Conservation (phyloP, 2,113 vertebrate genomes). For the Sturnira hondurensis region DNA sequence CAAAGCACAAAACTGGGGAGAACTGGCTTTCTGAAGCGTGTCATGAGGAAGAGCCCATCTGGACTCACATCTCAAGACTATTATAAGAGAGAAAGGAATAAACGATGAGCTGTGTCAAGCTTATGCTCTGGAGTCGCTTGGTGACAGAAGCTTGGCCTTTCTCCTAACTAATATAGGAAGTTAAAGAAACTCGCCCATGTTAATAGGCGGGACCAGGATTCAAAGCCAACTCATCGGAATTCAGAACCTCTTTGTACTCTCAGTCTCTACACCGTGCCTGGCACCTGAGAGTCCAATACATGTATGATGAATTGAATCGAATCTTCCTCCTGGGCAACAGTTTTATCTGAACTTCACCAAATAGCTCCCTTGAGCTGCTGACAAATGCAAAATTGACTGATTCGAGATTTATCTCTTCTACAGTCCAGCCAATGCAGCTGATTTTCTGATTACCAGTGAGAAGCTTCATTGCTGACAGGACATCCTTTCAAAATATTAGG, state of each 20-base stretch:
- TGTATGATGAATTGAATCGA: constrained; percentile 47
- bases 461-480: constrained; percentile 66
- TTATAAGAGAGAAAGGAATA: neutral
- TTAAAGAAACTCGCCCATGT: neutral
- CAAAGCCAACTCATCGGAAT: neutral
- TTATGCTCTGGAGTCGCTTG: neutral
- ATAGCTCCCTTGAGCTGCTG: constrained; percentile 67
- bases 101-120: neutral
- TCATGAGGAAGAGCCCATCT: neutral
- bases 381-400: constrained; percentile 67
- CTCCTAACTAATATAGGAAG: neutral
- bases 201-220: neutral
- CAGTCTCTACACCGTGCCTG: neutral
- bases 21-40: neutral
- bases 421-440: constrained; percentile 62
- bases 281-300: constrained; percentile 31
- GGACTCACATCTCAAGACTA: neutral
- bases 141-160: neutral
- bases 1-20: neutral
- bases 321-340: constrained; percentile 55
- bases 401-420: constrained; percentile 67
- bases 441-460: constrained; percentile 73
- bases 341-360: constrained; percentile 46
- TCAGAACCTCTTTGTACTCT: neutral
- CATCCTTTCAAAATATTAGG: constrained; percentile 64